Conservation (phyloP, 2,888 invertebrate genomes). For the Oxytorus armatus region DNA sequence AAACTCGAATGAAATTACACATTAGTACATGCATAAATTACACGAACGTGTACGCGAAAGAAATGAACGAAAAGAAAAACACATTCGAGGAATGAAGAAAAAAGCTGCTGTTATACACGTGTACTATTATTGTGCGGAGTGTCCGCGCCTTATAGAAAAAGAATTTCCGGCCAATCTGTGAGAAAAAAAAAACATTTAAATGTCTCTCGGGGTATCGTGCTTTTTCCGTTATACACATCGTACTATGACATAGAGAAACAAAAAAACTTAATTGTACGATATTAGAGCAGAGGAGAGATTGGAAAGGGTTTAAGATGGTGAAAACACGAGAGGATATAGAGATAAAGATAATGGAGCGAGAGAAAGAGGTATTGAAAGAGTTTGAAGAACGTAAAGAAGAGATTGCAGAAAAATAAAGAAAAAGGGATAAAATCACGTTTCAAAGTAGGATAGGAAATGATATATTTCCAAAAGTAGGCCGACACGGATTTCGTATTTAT, state of each 20-base stretch:
- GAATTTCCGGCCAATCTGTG: conserved; percentile 23
- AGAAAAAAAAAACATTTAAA: not conserved
- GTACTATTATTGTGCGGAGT: conserved; percentile 44
- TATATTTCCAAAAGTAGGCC: conserved; percentile 32
- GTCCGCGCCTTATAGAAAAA: conserved; percentile 20
- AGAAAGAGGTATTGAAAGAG: conserved; percentile 30
- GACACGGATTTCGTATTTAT: too few species aligned
- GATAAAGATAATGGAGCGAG: not conserved
- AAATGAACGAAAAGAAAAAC: not conserved
- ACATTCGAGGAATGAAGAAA: conserved; percentile 10
- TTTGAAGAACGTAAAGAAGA: conserved; percentile 12
- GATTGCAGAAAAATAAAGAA: conserved; percentile 22
- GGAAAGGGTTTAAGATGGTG: conserved; percentile 13
- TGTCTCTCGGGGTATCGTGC: not conserved
- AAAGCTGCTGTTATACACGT: conserved; percentile 40
- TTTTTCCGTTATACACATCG: conserved; percentile 17
- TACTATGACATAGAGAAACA: conserved; percentile 45
- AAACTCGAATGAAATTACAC: conserved; percentile 1
- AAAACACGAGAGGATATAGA: conserved; percentile 4
- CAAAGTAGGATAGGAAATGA: conserved; percentile 36
- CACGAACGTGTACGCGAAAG: not conserved
- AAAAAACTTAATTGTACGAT: conserved; percentile 48
- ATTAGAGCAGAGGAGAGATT: too few species aligned
- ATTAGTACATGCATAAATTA: not conserved
- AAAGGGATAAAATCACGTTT: conserved; percentile 25